These are phyloP conservation scores for Anoplophora glabripennis DNA, from an alignment of 1,140 invertebrate species.

Conservation along the genomic window DNA sequence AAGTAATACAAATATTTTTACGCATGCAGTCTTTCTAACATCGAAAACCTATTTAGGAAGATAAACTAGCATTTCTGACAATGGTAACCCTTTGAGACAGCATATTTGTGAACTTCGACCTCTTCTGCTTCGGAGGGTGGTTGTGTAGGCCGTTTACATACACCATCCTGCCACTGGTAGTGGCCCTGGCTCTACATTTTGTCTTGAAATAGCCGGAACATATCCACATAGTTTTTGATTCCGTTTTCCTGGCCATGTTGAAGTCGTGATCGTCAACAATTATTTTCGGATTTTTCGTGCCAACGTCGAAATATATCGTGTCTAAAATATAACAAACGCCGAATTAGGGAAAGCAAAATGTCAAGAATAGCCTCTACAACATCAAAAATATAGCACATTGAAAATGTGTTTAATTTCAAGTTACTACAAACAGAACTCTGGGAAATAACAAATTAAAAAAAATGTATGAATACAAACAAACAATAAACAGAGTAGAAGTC, in stretches of 20 bases:
- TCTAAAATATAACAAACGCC: slow-evolving; percentile 17
- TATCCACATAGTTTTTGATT: slow-evolving; percentile 27
- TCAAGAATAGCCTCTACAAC: no score
- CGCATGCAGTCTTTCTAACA: no score
- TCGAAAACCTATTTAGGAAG: background rate
- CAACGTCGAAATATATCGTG: slow-evolving; percentile 27
- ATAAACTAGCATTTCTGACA: slow-evolving; percentile 3
- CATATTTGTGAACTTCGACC: slow-evolving; percentile 13
- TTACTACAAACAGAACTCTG: no score
- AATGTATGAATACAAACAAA: background rate
- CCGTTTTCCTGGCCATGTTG: slow-evolving; percentile 16
- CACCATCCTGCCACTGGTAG: slow-evolving; percentile 25
- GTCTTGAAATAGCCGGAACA: slow-evolving; percentile 27
- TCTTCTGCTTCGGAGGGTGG: slow-evolving; percentile 21
- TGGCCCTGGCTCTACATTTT: slow-evolving; percentile 28
- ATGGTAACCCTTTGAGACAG: slow-evolving; percentile 24
- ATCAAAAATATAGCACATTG: no score
- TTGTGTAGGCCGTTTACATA: slow-evolving; percentile 30
- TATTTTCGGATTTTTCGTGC: slow-evolving; percentile 32
- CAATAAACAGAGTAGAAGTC: background rate
- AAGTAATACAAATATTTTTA: no score
- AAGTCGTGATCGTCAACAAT: slow-evolving; percentile 29
- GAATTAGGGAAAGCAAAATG: no score
- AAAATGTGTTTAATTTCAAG: no score
- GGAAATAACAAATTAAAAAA: no score